Evolutionary conservation across 2,113 vertebrate species (phyloP).

Genomic region (Henicopernis longicauda): DNA sequence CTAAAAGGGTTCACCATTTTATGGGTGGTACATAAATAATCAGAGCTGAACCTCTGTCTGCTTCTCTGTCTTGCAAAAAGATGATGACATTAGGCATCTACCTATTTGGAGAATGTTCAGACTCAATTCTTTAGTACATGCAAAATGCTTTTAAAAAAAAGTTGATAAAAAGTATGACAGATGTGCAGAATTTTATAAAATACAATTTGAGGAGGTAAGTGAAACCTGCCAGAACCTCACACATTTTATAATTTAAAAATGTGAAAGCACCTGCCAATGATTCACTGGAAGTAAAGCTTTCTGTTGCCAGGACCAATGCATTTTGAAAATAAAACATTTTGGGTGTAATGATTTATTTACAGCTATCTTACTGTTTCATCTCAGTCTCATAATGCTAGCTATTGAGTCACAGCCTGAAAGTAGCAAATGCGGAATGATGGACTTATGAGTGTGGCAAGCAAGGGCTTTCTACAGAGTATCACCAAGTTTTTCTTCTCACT

Average conservation of each 20-base stretch:
- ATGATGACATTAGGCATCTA: not conserved
- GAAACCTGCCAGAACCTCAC: conserved; percentile 6
- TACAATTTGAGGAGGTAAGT: not conserved
- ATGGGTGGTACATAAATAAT: not conserved
- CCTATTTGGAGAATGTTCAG: not conserved
- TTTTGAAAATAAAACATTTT: conserved; percentile 16
- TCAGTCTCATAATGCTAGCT: not conserved
- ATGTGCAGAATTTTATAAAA: conserved; percentile 26
- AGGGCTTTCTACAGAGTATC: not conserved
- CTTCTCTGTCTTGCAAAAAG: not conserved
- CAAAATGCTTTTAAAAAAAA: not conserved
- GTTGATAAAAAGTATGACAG: not conserved
- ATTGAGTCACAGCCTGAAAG: not conserved
- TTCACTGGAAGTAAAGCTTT: not conserved
- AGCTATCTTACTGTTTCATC: not conserved
- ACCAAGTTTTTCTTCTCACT: conserved; percentile 24
- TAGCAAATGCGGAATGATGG: not conserved
- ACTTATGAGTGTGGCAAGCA: not conserved
- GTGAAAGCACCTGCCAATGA: not conserved
- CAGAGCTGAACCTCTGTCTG: not conserved
- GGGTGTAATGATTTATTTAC: not conserved
- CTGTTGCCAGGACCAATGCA: not conserved
- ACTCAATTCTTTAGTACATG: not conserved
- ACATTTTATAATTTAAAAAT: not conserved
- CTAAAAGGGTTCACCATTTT: not conserved